These are phyloP conservation scores for Cnemophilus loriae DNA, from an alignment of 2,113 vertebrate genomes.

Conservation along the genomic window DNA sequence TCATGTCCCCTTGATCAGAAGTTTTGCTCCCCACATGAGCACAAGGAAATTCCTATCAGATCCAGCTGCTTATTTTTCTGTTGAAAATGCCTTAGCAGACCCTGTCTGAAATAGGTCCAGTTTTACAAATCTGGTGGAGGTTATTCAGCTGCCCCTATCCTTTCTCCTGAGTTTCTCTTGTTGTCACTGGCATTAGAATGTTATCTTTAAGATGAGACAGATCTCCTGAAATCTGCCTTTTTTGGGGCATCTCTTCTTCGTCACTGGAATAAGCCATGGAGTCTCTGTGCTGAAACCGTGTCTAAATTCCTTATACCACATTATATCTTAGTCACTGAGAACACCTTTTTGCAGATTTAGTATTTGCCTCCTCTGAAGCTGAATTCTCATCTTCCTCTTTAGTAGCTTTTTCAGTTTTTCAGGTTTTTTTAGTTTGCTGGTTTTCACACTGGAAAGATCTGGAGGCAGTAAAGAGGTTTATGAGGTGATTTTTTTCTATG, in stretches of 20 bases:
- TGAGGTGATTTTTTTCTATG: neutral
- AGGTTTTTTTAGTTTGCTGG: neutral
- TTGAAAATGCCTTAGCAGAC: neutral
- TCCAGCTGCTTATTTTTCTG: neutral
- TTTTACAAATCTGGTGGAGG: neutral
- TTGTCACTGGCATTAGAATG: neutral
- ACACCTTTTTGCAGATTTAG: neutral
- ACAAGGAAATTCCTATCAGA: neutral
- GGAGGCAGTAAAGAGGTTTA: neutral
- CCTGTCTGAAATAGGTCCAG: neutral
- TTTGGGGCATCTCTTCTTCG: neutral
- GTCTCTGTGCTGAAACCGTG: neutral
- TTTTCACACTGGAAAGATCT: neutral
- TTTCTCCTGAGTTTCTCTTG: neutral
- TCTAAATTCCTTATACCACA: neutral
- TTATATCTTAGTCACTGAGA: neutral
- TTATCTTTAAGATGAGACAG: neutral
- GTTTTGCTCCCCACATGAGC: neutral
- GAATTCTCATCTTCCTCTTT: neutral
- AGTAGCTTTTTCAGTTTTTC: neutral
- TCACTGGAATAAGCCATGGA: neutral
- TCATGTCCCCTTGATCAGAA: rapidly evolving
- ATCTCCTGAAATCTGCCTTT: neutral
- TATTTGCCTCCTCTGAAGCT: neutral
- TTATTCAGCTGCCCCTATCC: neutral